Evolutionary conservation across 1,140 invertebrate genomes (phyloP).

Genomic region (Pseudomyrmex dendroicus): DNA sequence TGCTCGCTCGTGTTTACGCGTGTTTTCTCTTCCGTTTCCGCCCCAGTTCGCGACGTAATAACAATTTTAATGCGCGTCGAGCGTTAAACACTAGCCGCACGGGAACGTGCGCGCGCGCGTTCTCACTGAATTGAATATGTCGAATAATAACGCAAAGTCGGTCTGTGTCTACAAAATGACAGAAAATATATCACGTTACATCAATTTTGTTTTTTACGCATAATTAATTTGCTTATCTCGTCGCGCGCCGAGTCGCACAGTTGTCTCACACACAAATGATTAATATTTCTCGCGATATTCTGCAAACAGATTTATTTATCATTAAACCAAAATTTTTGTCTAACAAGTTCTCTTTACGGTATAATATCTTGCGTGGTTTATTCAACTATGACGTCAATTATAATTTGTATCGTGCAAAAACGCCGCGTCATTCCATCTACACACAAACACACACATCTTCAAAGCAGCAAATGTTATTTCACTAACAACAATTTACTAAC

Average conservation of each 20-base stretch:
- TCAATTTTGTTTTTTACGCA: neutral
- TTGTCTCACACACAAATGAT: neutral
- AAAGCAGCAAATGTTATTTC: constrained; percentile 26
- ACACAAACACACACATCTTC: neutral
- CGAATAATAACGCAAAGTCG: constrained; percentile 29
- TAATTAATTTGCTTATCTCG: constrained; percentile 25
- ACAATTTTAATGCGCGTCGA: constrained; percentile 27
- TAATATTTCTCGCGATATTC: neutral
- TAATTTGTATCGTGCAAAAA: constrained; percentile 7
- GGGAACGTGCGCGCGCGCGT: neutral
- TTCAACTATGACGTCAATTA: constrained; percentile 13
- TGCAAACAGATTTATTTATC: neutral
- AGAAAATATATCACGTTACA: constrained; percentile 10
- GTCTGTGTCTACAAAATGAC: neutral
- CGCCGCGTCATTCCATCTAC: neutral
- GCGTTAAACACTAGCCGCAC: constrained; percentile 23
- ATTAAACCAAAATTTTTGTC: too few species aligned
- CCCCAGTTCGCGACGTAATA: constrained; percentile 39
- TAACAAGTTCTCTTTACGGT: neutral
- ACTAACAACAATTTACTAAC: constrained; percentile 20
- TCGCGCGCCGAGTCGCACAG: neutral
- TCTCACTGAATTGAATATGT: neutral
- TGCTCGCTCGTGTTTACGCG: constrained; percentile 3
- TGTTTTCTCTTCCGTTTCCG: constrained; percentile 26
- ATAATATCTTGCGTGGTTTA: neutral